Evolutionary conservation across 2,797 vertebrate species (phyloP).

Genomic region (Girardinus metallicus): DNA sequence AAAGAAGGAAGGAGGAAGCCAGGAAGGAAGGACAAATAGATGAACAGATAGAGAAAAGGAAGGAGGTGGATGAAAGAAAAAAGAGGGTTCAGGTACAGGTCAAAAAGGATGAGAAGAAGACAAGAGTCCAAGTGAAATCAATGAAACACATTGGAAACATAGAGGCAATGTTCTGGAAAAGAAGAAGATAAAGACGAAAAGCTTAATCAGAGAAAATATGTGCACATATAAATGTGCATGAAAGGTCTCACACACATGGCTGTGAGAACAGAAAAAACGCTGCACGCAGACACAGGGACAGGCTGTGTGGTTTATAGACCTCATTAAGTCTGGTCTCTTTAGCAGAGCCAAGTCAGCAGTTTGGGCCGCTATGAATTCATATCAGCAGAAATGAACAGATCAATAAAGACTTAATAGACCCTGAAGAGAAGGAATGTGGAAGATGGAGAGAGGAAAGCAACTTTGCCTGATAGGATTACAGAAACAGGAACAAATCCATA

Average conservation of each 20-base stretch:
- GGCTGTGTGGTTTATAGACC: conserved; percentile 76
- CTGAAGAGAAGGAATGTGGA: conserved; percentile 73
- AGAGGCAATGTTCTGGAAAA: conserved; percentile 56
- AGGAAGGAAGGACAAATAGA: not conserved
- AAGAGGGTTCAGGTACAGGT: conserved; percentile 7
- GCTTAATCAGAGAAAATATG: conserved; percentile 50
- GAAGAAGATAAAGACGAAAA: conserved; percentile 62
- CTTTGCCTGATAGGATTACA: conserved; percentile 31
- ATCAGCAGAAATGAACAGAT: conserved; percentile 85
- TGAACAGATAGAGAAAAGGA: not conserved
- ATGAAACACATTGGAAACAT: conserved; percentile 43
- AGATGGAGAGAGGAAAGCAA: conserved; percentile 61
- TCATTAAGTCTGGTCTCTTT: conserved; percentile 82
- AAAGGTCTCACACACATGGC: conserved; percentile 38
- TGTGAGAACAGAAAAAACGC: conserved; percentile 28
- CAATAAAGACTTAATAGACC: conserved; percentile 86
- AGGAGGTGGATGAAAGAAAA: not conserved
- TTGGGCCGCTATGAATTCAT: conserved; percentile 83
- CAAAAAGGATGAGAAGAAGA: conserved; percentile 13
- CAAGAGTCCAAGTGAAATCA: conserved; percentile 32
- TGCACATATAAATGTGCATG: conserved; percentile 16
- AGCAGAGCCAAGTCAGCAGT: conserved; percentile 82
- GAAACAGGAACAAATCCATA: conserved; percentile 34
- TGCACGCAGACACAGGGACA: conserved; percentile 40
- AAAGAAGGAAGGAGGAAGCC: not conserved